Evolutionary conservation across 2,888 invertebrate genomes (phyloP).

Genomic region (Cyclophora albipunctata): DNA sequence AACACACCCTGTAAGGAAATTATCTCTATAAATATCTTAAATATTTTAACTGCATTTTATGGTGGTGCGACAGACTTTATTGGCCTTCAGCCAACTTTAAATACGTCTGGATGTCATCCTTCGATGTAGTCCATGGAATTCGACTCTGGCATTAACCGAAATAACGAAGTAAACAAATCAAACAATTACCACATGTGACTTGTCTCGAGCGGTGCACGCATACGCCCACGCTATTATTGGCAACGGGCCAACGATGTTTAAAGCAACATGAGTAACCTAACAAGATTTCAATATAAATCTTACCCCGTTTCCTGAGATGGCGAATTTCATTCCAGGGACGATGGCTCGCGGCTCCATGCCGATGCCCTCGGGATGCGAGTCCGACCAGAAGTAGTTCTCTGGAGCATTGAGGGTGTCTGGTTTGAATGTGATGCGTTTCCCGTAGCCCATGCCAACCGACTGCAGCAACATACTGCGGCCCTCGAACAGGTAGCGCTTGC

Average conservation of each 20-base stretch:
- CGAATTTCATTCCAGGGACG: conserved; percentile 79
- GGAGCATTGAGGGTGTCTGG: conserved; percentile 76
- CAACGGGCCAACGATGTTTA: conserved; percentile 21
- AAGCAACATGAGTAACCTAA: neutral
- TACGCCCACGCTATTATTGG: conserved; percentile 18
- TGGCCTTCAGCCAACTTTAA: conserved; percentile 36
- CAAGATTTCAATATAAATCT: conserved; percentile 21
- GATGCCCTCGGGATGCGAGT: conserved; percentile 82
- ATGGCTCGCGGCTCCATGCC: conserved; percentile 81
- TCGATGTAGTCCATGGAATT: conserved; percentile 30
- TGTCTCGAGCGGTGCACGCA: conserved; percentile 2
- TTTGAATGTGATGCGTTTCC: conserved; percentile 83
- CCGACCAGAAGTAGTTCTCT: conserved; percentile 85
- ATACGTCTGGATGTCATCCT: conserved; percentile 28
- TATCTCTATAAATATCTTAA: conserved; percentile 24
- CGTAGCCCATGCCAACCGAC: conserved; percentile 84
- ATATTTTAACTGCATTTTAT: conserved; percentile 27
- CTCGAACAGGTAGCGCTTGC: conserved; percentile 78
- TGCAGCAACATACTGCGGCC: conserved; percentile 78
- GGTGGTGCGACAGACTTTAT: conserved; percentile 19
- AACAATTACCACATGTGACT: conserved; percentile 8
- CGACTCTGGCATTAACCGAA: conserved; percentile 29
- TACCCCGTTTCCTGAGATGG: conserved; percentile 76
- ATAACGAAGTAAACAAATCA: conserved; percentile 32
- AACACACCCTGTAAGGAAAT: conserved; percentile 58